These are phyloP conservation scores for Trichomycterus rosablanca DNA, from an alignment of 2,113 vertebrate genomes.

Conservation along the genomic window DNA sequence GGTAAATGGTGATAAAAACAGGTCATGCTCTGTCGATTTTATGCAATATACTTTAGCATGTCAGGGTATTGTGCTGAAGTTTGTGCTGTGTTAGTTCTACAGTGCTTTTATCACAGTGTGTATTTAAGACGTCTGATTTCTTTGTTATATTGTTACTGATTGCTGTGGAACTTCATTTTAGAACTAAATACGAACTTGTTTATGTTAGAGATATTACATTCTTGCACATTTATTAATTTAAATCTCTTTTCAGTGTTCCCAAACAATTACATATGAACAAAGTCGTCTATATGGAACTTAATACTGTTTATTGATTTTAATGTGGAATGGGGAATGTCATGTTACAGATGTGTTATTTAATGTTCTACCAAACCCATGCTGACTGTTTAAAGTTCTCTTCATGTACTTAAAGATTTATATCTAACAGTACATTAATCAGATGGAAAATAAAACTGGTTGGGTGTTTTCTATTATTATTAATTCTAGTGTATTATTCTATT, in stretches of 20 bases:
- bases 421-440: not conserved
- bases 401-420: not conserved
- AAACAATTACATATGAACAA: slow-evolving; percentile 10
- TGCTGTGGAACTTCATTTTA: too few relatives aligned
- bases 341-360: too few relatives aligned
- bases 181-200: too few relatives aligned
- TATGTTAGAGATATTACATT: not conserved
- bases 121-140: too few relatives aligned
- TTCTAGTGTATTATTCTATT: not conserved
- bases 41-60: too few relatives aligned
- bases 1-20: not conserved
- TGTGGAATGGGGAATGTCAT: slow-evolving; percentile 11
- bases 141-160: too few relatives aligned
- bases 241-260: slow-evolving; percentile 17
- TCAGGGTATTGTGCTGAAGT: too few relatives aligned
- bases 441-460: slow-evolving; percentile 27
- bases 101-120: too few relatives aligned
- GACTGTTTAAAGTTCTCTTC: too few relatives aligned
- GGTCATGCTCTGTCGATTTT: not conserved
- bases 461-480: too few relatives aligned
- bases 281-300: not conserved
- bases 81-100: too few relatives aligned
- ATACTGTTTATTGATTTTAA: not conserved
- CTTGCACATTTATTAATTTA: not conserved
- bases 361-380: too few relatives aligned